Conservation (phyloP, 1,140 invertebrate species). For the Drosophila athabasca region DNA sequence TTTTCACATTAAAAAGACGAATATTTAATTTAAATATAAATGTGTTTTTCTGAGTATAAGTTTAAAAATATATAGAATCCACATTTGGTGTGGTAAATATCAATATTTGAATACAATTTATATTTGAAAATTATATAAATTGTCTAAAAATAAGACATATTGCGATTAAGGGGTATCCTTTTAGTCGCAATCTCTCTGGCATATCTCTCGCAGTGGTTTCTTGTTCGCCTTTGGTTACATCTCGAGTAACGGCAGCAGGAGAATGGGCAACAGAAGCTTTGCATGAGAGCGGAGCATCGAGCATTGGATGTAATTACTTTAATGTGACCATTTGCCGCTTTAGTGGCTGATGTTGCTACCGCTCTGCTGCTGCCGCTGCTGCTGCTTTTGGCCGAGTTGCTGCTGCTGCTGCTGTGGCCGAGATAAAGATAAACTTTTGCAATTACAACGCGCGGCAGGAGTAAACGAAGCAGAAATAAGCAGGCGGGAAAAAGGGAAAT, state of each 20-base stretch:
- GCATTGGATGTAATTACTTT: constrained; percentile 77
- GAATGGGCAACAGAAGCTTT: constrained; percentile 2
- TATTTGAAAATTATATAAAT: too few species aligned
- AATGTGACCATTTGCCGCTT: constrained; percentile 77
- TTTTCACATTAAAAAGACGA: too few species aligned
- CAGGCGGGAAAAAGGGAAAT: neutral
- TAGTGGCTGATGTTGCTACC: constrained; percentile 43
- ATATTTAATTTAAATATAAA: too few species aligned
- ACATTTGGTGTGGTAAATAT: too few species aligned
- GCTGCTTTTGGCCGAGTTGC: neutral
- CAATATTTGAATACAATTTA: too few species aligned
- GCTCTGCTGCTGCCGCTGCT: constrained; percentile 22
- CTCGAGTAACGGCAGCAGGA: constrained; percentile 13
- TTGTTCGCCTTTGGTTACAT: constrained; percentile 7
- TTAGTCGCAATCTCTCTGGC: neutral
- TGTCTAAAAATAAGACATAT: too few species aligned
- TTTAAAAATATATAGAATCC: too few species aligned
- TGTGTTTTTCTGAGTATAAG: too few species aligned
- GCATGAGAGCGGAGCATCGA: constrained; percentile 20
- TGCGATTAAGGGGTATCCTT: neutral
- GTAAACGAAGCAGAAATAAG: constrained; percentile 66
- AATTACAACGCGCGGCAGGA: constrained; percentile 71
- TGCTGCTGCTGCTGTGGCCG: constrained; percentile 58
- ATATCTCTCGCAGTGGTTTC: neutral
- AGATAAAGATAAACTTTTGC: constrained; percentile 82